Evolutionary conservation across 1,140 invertebrate species (phyloP), one percentile per base, ranked within the genome.

Genomic region (Bradynema listronoti): DNA sequence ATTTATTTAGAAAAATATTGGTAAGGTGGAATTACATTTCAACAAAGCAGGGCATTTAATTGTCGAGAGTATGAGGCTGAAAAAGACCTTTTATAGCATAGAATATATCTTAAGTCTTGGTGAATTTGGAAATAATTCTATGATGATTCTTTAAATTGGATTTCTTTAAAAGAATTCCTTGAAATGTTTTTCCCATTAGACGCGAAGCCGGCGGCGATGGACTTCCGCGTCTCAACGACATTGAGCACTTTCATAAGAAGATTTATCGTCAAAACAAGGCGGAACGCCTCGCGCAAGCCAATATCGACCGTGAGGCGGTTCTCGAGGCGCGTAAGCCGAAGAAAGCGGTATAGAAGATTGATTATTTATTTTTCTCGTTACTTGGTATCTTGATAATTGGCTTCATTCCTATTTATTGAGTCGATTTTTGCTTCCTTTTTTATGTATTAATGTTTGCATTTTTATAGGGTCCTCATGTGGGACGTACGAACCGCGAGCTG

Each of bases 181-280:
- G n/a, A n/a, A n/a, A 39, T 39, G 11, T 39, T 39, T 39, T 39
- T 19, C 19, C 19, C 19, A 74, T 63, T 57, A 72, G 70, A 36
- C 42, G 61, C 24, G 58, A 53, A 2, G 59, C 24, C 1, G 45
- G 58, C 11, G 62, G 56, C 1, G 75, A 76, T 52, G 73, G 75
- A 24, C 56, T 77, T n/a, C 58, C 76, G 16, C 64, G 74, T 0
- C 47, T 77, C 9, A 69, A 66, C 9, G 66, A 77, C 52, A 77
- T 77, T 41, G 68, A 75, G 42, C 76, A 78, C 27, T 78, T 77
- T 57, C 66, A 75, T 50, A 76, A 78, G 47, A 78, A 78, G 50
- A 58, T 73, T n/a, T 32, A 55, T 34, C 53, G 53, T 36, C 71
- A 75, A 49, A 67, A 55, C 3, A 77, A 77, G 33, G 61, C 56